phyloP scores from a whole-genome alignment of 1,140 invertebrate genomes.

The Lasioglossum baleicum region DNA sequence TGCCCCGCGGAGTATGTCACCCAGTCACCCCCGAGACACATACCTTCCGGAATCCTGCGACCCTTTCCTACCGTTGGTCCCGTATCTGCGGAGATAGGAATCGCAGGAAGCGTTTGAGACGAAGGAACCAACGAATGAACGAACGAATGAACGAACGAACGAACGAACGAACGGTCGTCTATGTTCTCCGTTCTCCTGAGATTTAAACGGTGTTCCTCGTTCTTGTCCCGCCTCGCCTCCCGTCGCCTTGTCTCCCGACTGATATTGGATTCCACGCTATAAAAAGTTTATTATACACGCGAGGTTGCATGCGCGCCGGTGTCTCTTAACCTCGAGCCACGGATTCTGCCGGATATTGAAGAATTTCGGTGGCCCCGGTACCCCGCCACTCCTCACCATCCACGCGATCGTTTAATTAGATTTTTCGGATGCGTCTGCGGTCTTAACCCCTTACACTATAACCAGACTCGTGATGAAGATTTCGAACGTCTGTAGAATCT shows the following conservation, averaged over 20 bases:
- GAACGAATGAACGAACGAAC: constrained; percentile 28
- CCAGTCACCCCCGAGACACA: constrained; percentile 72
- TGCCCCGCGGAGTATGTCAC: constrained; percentile 74
- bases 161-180: background rate
- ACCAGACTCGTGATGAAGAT: no score
- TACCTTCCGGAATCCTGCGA: constrained; percentile 62
- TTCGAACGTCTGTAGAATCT: no score
- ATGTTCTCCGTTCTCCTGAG: constrained; percentile 19
- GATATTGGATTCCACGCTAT: constrained; percentile 4
- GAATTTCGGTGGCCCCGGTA: background rate
- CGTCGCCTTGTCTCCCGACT: background rate
- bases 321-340: background rate
- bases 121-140: constrained; percentile 35
- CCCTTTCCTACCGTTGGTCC: constrained; percentile 19
- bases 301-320: background rate
- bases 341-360: background rate
- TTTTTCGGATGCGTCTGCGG: background rate
- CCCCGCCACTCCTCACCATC: background rate
- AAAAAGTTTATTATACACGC: constrained; percentile 19
- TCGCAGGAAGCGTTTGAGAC: constrained; percentile 32
- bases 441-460: no score
- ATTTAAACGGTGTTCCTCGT: constrained; percentile 12
- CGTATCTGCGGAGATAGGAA: constrained; percentile 28
- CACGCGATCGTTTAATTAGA: background rate
- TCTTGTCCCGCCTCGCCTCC: no score